phyloP scores from a whole-genome alignment of 2,888 invertebrate genomes.

The Tiliacea citrago region DNA sequence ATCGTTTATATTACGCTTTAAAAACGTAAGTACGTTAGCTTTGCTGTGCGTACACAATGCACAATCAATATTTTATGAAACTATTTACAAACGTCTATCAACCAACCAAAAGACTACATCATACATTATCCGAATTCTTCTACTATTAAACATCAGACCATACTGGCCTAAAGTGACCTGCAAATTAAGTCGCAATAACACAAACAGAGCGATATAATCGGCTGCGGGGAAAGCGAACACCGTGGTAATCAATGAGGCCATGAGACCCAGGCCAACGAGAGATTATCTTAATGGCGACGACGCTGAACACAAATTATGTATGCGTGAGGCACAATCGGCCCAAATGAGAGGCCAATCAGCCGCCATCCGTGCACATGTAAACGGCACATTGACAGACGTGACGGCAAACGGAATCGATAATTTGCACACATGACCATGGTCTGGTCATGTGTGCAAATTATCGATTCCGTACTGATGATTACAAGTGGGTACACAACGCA shows the following conservation, averaged over 20 bases:
- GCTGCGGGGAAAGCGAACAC: conserved; percentile 45
- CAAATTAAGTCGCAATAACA: conserved; percentile 49
- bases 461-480: conserved; percentile 30
- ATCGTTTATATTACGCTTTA: neutral
- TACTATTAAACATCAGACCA: conserved; percentile 3
- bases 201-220: conserved; percentile 47
- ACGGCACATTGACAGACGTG: conserved; percentile 81
- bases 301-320: conserved; percentile 85
- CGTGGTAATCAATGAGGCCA: conserved; percentile 76
- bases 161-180: conserved; percentile 8
- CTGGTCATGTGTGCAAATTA: too few species aligned
- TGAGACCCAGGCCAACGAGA: conserved; percentile 70
- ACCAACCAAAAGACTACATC: neutral
- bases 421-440: conserved; percentile 72
- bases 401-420: conserved; percentile 81
- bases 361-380: conserved; percentile 76
- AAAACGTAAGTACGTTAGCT: neutral
- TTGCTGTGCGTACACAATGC: neutral
- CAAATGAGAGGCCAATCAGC: conserved; percentile 89
- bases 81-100: neutral
- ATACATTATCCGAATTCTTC: neutral
- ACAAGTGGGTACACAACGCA: conserved; percentile 40
- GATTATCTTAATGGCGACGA: conserved; percentile 87
- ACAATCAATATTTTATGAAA: neutral
- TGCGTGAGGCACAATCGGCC: conserved; percentile 86